Base-by-base conservation (phyloP, 2,888 invertebrate genomes). In the Drosophila kanekoi region DNA sequence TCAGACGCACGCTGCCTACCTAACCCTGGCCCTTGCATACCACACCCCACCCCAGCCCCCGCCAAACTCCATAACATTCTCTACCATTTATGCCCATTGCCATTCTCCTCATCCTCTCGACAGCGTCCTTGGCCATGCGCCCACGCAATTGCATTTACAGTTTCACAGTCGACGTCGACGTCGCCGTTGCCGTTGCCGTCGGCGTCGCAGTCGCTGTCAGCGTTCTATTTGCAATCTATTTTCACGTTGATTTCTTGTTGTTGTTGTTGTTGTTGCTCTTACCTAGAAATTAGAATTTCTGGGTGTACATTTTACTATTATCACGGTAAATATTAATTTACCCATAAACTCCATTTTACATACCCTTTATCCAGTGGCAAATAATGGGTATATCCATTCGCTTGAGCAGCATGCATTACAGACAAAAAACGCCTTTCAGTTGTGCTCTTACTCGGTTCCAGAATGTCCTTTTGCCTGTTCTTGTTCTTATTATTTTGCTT, bases 131-230 rank as follows among this genome's bases (percentile, higher is more conserved):
- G 71, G 60, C 75, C 54, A 60, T 64, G 64, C 65, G 70, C 70
- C 77, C 57, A 73, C 77, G 62, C 69, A 73, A 41, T 40, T 68
- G 54, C 59, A 75, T 44, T 57, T 61, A 63, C 62, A 75, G 48
- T 64, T 28, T 28, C 56, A 48, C 61, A 71, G 44, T 44, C 44
- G 23, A 23, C n/a, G 20, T 44, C 44, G 44, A 9, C 8, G 44
- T 44, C 32, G 32, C 41, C 32, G 41, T 52, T 16, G 38, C 11
- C 51, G 11, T 51, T 9, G 48, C 33, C 20, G n/a, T 11, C 5
- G 41, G 16, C n/a, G 35, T 35, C 52, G 41, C 18, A 35, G 40
- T 45, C 20, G n/a, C 13, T 32, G 28, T 6, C 14, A 13, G 35
- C 35, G 14, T 16, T 37, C 8, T 51, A 28, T 28, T 28, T 28